A percentile compares a stretch with the other conserved stretches of the same genome.
Conservation (phyloP, 1,140 invertebrate genomes). For the Cherax quadricarinatus region DNA sequence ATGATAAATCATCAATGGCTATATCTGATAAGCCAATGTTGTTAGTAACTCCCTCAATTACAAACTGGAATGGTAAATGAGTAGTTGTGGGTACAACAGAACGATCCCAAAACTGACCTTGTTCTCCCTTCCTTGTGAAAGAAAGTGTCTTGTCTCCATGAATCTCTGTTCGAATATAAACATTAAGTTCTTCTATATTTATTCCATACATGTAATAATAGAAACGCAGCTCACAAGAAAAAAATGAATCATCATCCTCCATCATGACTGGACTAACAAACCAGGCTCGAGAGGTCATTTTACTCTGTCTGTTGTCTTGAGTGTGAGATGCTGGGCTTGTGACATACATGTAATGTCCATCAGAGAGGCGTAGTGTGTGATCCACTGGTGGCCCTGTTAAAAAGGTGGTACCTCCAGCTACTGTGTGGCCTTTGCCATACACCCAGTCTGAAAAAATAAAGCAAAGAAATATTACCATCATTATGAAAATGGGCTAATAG, state of each 20-base stretch:
- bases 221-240: slow-evolving; percentile 53
- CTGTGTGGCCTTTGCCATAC: background rate
- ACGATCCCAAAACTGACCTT: slow-evolving; percentile 68
- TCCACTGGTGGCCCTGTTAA: slow-evolving; percentile 59
- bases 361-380: slow-evolving; percentile 45
- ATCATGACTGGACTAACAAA: slow-evolving; percentile 54
- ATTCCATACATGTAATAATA: slow-evolving; percentile 66
- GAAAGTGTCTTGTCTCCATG: slow-evolving; percentile 52
- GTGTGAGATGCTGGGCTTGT: background rate
- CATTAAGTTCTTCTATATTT: slow-evolving; percentile 48
- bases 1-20: slow-evolving; percentile 67
- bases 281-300: slow-evolving; percentile 41
- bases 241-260: slow-evolving; percentile 5
- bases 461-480: background rate
- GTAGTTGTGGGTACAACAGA: slow-evolving; percentile 25
- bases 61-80: slow-evolving; percentile 45
- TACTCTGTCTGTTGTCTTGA: background rate
- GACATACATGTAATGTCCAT: slow-evolving; percentile 56
- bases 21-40: slow-evolving; percentile 48
- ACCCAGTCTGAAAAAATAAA: slow-evolving; percentile 32
- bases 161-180: slow-evolving; percentile 35
- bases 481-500: background rate
- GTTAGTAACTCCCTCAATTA: slow-evolving; percentile 56
- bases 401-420: slow-evolving; percentile 15
- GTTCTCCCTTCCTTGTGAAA: slow-evolving; percentile 49